phyloP scores from a whole-genome alignment of 2,797 vertebrate species.

The Vireo griseus region DNA sequence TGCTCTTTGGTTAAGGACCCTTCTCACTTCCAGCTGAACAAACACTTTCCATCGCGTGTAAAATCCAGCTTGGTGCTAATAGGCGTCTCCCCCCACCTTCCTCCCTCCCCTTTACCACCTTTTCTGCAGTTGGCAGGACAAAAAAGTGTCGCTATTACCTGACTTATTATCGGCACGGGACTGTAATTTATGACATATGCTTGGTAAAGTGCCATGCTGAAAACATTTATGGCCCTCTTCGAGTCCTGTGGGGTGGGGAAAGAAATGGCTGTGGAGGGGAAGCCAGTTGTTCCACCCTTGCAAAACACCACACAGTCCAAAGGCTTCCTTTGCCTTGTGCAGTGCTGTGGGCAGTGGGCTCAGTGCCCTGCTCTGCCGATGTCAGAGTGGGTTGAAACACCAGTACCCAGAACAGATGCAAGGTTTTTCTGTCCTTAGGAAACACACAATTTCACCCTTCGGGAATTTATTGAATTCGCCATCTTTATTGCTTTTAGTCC shows the following conservation, averaged over 20 bases:
- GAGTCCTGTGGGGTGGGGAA: not conserved
- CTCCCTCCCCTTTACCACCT: slow-evolving; percentile 42
- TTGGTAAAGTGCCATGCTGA: slow-evolving; percentile 56
- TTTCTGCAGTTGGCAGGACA: slow-evolving; percentile 56
- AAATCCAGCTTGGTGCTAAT: slow-evolving; percentile 63
- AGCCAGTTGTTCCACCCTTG: slow-evolving; percentile 13
- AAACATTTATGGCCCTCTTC: slow-evolving; percentile 61
- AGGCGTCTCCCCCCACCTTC: not conserved
- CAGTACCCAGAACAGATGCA: not conserved
- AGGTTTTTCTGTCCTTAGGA: not conserved
- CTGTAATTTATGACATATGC: slow-evolving; percentile 51
- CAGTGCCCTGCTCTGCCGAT: rapidly evolving
- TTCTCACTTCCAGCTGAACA: slow-evolving; percentile 64
- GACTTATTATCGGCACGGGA: slow-evolving; percentile 61
- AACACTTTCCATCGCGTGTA: slow-evolving; percentile 55
- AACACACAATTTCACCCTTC: not conserved
- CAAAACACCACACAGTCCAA: not conserved
- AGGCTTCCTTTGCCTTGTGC: not conserved
- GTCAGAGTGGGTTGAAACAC: not conserved
- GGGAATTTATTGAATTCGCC: not conserved
- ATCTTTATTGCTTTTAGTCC: not conserved
- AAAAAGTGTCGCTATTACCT: slow-evolving; percentile 54
- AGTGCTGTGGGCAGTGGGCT: not conserved
- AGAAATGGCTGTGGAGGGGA: not conserved
- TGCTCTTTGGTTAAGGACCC: slow-evolving; percentile 28